Evolutionary conservation across 2,113 vertebrate genomes (phyloP), one percentile per base, ranked within the genome.

Genomic region (Dicrurus megarhynchus): DNA sequence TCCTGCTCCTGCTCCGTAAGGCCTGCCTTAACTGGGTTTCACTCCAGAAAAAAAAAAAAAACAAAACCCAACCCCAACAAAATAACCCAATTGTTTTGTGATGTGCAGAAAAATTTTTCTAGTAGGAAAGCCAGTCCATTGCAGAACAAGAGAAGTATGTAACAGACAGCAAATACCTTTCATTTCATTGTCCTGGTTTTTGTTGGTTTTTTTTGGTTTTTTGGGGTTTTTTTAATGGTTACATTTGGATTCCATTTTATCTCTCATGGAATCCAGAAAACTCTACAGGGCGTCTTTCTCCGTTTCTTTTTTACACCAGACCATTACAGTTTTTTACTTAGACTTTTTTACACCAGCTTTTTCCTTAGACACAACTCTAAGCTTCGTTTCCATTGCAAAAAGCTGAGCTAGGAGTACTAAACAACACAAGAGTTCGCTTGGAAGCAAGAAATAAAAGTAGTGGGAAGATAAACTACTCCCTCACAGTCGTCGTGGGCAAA

Each of bases 401-500:
- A 84, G 24, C 75, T 71, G 60, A 63, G 37, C 56, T 41, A 73
- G 47, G 65, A 57, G 30, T 79, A 44, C 56, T 76, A 56, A 89
- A 67, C 70, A 69, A 59, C 74, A 33, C 13, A 27, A 26, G 67
- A 63, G 46, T 68, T 92, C 52, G 2, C 50, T 77, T 88, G 61
- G 81, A 94, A 93, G 49, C 30, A 55, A 77, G 67, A 63, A 78
- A 78, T 80, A 57, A 88, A 94, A 94, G 27, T 23, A 84, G 24
- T 10, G 53, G 57, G 69, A 61, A 89, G 41, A 84, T 35, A 57
- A 63, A 84, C 70, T 70, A 41, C 33, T 95, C 28, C 59, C 55
- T 89, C 18, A 2, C 35, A 46, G 74, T 61, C 32, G 32, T 80
- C 3, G 1, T 53, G 77, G 28, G 81, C 69, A 78, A 78, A 87